A percentile compares a stretch with the other conserved stretches of the same genome.
Evolutionary conservation across 1,140 invertebrate genomes (phyloP).

Genomic region (Scaptomyza pallida): DNA sequence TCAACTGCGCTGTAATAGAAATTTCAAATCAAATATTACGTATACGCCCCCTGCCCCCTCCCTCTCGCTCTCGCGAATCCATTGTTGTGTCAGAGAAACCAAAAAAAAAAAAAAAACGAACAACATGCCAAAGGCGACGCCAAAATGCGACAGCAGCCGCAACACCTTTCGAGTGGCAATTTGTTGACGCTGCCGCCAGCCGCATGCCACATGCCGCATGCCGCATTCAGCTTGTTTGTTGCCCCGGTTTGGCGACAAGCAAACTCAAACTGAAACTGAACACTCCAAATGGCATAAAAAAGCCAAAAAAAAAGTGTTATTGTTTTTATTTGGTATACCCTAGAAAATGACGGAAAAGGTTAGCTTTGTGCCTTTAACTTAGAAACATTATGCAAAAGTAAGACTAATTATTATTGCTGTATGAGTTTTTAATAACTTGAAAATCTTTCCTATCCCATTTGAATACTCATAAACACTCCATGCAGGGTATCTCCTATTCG

Average conservation of each 20-base stretch:
- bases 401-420: too few relatives aligned
- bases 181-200: constrained; percentile 65
- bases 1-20: constrained; percentile 67
- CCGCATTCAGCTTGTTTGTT: constrained; percentile 1
- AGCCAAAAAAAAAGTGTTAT: constrained; percentile 18
- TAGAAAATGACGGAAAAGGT: too few relatives aligned
- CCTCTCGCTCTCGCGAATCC: constrained; percentile 11
- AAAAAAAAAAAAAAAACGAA: constrained; percentile 45
- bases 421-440: too few relatives aligned
- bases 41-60: constrained; percentile 46
- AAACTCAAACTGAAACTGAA: constrained; percentile 32
- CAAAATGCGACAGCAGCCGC: constrained; percentile 60
- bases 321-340: constrained; percentile 7
- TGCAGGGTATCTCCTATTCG: not conserved
- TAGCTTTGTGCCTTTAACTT: too few relatives aligned
- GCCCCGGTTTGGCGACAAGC: constrained; percentile 68
- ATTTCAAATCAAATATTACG: constrained; percentile 78
- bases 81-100: constrained; percentile 76
- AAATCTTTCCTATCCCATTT: too few relatives aligned
- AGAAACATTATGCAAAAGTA: too few relatives aligned
- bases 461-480: too few relatives aligned
- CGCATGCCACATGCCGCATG: constrained; percentile 34
- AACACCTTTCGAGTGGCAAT: constrained; percentile 82
- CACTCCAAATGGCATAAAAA: constrained; percentile 34
- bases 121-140: constrained; percentile 34